A percentile compares a stretch with the other conserved stretches of the same genome.
phyloP scores from a whole-genome alignment of 2,113 vertebrate species.

The Rhea americana region DNA sequence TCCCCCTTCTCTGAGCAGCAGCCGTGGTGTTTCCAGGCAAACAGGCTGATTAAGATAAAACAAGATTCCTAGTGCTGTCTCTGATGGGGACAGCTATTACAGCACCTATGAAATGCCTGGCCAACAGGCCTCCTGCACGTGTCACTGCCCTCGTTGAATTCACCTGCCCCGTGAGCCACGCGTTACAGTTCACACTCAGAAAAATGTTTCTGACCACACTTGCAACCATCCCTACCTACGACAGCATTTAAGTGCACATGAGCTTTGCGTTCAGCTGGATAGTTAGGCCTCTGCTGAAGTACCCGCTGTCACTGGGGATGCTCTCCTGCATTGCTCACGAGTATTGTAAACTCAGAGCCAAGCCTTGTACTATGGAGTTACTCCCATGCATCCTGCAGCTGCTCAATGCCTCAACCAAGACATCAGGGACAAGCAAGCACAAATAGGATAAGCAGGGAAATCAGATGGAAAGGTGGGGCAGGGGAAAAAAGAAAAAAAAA shows the following conservation, averaged over 20 bases:
- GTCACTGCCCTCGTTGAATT: not conserved
- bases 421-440: not conserved
- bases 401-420: not conserved
- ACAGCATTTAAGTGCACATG: not conserved
- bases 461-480: not conserved
- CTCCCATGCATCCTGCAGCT: not conserved
- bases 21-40: not conserved
- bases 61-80: not conserved
- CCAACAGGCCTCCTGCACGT: not conserved
- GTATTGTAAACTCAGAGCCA: accelerated
- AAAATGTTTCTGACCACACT: not conserved
- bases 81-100: not conserved
- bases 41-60: not conserved
- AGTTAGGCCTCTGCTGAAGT: not conserved
- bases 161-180: not conserved
- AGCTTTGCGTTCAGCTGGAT: not conserved
- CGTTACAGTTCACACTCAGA: not conserved
- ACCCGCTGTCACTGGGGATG: accelerated
- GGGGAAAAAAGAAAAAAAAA: not conserved
- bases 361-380: not conserved
- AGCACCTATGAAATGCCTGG: accelerated
- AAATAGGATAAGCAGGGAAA: not conserved
- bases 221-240: accelerated
- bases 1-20: not conserved
- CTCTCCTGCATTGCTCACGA: not conserved